These are phyloP conservation scores for Thaleichthys pacificus DNA, from an alignment of 2,797 vertebrate species.

Conservation along the genomic window DNA sequence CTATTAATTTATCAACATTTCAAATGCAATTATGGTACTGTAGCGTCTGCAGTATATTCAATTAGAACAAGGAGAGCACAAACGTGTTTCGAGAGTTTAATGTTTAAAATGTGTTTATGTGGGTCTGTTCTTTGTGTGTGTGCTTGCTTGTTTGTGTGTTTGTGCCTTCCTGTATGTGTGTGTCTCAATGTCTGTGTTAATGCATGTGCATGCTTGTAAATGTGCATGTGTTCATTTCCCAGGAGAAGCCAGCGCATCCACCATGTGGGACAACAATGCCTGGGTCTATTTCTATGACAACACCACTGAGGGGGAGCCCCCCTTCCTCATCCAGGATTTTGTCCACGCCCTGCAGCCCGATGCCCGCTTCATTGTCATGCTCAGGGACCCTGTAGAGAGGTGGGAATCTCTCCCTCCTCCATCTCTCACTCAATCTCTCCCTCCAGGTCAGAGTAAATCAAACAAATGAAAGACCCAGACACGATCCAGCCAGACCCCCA, in stretches of 20 bases:
- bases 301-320: slow-evolving; percentile 84
- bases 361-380: slow-evolving; percentile 90
- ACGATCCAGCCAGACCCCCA: neutral
- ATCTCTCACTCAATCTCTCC: neutral
- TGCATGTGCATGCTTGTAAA: neutral
- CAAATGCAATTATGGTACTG: neutral
- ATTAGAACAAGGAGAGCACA: neutral
- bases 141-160: slow-evolving; percentile 2
- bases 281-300: slow-evolving; percentile 94
- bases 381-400: slow-evolving; percentile 97
- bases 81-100: neutral
- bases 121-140: neutral
- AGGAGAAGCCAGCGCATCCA: slow-evolving; percentile 98
- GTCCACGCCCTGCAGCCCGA: slow-evolving; percentile 91
- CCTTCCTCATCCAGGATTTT: slow-evolving; percentile 93
- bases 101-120: neutral
- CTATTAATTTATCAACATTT: neutral
- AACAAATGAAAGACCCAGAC: neutral
- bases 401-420: slow-evolving; percentile 44
- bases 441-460: neutral
- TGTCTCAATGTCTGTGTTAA: neutral
- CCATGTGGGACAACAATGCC: slow-evolving; percentile 98
- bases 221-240: slow-evolving; percentile 22
- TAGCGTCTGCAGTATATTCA: neutral
- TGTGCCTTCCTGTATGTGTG: neutral